Percentiles rank a stretch among this genome's conserved stretches.
These are phyloP conservation scores for Sebastolobus alascanus DNA, from an alignment of 2,797 vertebrate genomes.

Conservation along the genomic window DNA sequence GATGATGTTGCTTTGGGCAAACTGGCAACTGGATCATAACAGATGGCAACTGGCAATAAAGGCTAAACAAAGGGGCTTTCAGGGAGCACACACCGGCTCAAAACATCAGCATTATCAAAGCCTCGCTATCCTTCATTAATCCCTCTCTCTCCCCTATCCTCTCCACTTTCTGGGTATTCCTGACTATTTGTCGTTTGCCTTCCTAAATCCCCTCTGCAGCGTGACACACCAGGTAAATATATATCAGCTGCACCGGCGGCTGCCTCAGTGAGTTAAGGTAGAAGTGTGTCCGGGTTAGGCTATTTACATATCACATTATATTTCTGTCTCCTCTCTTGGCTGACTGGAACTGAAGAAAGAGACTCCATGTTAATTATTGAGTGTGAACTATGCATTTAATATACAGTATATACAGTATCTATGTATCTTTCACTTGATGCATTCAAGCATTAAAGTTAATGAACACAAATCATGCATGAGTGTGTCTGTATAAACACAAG, in stretches of 20 bases:
- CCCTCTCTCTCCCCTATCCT: conserved; percentile 31
- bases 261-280: conserved; percentile 36
- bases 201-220: conserved; percentile 38
- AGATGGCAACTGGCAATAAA: conserved; percentile 76
- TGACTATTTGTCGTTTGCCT: conserved; percentile 32
- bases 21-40: conserved; percentile 78
- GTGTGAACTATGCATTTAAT: conserved; percentile 10
- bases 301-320: conserved; percentile 58
- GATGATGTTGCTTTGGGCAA: conserved; percentile 65
- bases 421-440: background rate
- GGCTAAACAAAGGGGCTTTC: conserved; percentile 76
- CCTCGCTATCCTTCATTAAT: conserved; percentile 61
- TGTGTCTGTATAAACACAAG: conserved; percentile 13
- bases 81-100: conserved; percentile 54
- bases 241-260: conserved; percentile 16
- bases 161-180: conserved; percentile 39
- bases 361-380: background rate
- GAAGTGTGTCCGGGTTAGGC: conserved; percentile 29
- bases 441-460: conserved; percentile 6
- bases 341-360: background rate
- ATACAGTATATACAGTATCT: background rate
- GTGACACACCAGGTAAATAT: conserved; percentile 46
- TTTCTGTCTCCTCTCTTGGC: conserved; percentile 42
- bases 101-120: conserved; percentile 71
- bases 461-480: conserved; percentile 7